Evolutionary conservation across 2,888 invertebrate genomes (phyloP), one percentile per base, ranked within the genome.

Genomic region (Hydropsyche betteni): DNA sequence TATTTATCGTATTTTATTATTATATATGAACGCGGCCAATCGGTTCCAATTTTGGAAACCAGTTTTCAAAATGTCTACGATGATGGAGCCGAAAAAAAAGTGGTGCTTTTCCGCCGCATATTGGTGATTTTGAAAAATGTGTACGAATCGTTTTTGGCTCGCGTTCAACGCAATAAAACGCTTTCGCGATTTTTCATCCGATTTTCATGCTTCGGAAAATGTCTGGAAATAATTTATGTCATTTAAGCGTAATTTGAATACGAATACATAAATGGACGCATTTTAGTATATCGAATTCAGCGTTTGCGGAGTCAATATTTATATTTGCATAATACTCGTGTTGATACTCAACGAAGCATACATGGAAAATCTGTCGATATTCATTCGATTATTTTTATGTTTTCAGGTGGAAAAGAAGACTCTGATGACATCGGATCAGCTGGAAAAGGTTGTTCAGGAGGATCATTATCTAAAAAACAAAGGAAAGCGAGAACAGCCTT

Each of bases 401-500:
- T 85, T 86, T 52, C 89, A 95, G 95, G 94, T 84, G 94, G 92
- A 83, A 94, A 94, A 85, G 94, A 95, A 82, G 94, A 95, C 81
- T 94, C 94, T 80, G 93, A 91, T 69, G 89, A 92, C 81, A 90
- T 91, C 75, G 90, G 89, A 74, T 88, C 88, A 86, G 83, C 87
- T 81, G 77, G 86, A 85, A 80, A 84, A 84, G 76, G 84, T 69
- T 73, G 79, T 77, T 55, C 76, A 69, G 86, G 87, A 80, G 82
- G 87, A 38, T 83, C 82, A 5, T 88, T 94, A 80, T 92, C 92
- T 82, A 98, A 98, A 89, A 98, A 98, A 86, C 97, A 98, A 83
- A 88, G 98, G 80, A 98, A 98, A 87, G 98, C 98, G 64, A 88
- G 98, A 78, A 98, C 98, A 34, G 99, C 99, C 61, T 99, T 99